A percentile compares a stretch with the other conserved stretches of the same genome.
Evolutionary conservation across 92 coral and sea anemone species (phyloP).

Genomic region (Porites divaricata): DNA sequence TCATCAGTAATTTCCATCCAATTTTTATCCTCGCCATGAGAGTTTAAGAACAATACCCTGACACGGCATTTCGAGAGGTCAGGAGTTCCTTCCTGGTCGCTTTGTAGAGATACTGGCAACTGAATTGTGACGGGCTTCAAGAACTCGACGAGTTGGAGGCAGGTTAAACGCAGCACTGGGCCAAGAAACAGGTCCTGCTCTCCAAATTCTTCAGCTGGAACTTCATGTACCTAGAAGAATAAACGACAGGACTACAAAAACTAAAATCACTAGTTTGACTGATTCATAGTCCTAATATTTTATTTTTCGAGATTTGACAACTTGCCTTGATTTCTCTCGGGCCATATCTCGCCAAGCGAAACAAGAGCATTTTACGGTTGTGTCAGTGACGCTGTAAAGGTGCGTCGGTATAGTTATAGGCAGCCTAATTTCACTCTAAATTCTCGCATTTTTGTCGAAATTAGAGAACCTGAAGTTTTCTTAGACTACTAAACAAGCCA

Average conservation of each 20-base stretch:
- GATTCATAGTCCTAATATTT: no score
- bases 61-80: conserved; percentile 8
- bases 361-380: background rate
- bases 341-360: background rate
- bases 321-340: no score
- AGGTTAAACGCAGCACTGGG: conserved; percentile 18
- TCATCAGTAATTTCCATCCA: conserved; percentile 31
- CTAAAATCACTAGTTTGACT: no score
- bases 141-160: background rate
- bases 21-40: conserved; percentile 20
- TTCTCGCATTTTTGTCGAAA: no score
- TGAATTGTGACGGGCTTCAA: conserved; percentile 29
- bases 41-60: conserved; percentile 24
- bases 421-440: no score
- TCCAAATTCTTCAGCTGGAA: conserved; percentile 19
- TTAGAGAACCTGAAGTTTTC: no score
- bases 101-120: conserved; percentile 24
- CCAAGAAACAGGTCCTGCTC: background rate
- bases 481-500: no score
- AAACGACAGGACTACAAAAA: no score
- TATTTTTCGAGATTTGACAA: no score
- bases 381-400: no score
- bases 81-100: background rate
- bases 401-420: no score
- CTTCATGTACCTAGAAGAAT: conserved; percentile 23